phyloP scores from a whole-genome alignment of 2,113 vertebrate species.

The Silurus glanis region DNA sequence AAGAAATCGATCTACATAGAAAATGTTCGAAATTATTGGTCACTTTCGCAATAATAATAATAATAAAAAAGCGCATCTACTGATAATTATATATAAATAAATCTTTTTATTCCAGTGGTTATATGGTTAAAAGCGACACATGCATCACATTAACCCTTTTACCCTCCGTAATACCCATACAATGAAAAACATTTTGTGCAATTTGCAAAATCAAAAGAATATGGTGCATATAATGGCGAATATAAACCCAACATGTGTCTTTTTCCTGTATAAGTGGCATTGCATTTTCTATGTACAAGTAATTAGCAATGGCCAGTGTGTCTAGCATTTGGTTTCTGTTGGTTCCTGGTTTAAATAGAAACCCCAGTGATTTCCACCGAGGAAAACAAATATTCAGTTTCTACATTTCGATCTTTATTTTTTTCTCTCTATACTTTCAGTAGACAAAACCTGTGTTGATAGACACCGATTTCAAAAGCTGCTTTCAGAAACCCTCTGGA shows the following conservation, averaged over 20 bases:
- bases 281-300: background rate
- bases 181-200: background rate
- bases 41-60: too few relatives aligned
- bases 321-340: background rate
- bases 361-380: background rate
- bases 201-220: background rate
- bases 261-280: background rate
- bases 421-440: background rate
- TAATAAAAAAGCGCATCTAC: too few relatives aligned
- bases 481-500: background rate
- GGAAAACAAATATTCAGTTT: background rate
- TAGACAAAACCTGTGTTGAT: background rate
- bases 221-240: background rate
- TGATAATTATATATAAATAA: too few relatives aligned
- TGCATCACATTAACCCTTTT: too few relatives aligned
- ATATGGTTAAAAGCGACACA: too few relatives aligned
- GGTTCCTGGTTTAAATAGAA: background rate
- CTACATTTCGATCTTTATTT: background rate
- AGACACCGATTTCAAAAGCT: background rate
- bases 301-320: background rate
- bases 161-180: too few relatives aligned
- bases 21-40: too few relatives aligned
- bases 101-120: too few relatives aligned
- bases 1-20: too few relatives aligned
- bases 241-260: background rate